Base-by-base conservation (phyloP, 2,113 vertebrate genomes). In the Calyptommatus sinebrachiatus region DNA sequence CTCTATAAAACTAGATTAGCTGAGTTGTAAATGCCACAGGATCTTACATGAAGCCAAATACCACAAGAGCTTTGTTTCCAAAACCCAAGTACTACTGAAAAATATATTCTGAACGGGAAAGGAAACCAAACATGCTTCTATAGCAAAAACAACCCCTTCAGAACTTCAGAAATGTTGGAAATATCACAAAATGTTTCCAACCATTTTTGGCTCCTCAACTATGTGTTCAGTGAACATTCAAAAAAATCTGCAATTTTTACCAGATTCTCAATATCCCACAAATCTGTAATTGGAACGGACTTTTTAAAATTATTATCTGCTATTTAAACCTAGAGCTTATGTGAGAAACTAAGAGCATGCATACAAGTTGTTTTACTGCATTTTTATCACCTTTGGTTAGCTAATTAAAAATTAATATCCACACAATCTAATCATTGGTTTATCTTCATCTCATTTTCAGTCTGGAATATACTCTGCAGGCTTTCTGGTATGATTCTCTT, bases 1-100 rank as follows among this genome's bases (percentile, higher is more conserved):
- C 73, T 28, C 41, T 66, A 76, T 76, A 76, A 76, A 66, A 46
- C 29, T 26, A 76, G 26, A 48, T 66, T 48, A 41, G n/a, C 61
- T 76, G 61, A 66, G 45, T 61, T 66, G 29, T 76, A 76, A 76
- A 45, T 20, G 60, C 48, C 18, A 29, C 74, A 76, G 45, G 41
- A 76, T 70, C 7, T 75, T 22, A 20, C 0, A 10, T 12, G 62
- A 41, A 76, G 2, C 4, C 78, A 60, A 20, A 20, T 48, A 11
- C 63, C 53, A 67, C 73, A 71, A 82, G 35, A 76, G 57, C 71
- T 31, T 71, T 71, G 14, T 4, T 5, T 29, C 48, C 46, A 78
- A 60, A 62, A 2, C 28, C 4, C 28, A 73, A 79, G 63, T 24
- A 31, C 26, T 21, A 78, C 31, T 65, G 41, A 65, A 46, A 79